A percentile compares a stretch with the other conserved stretches of the same genome.
These are phyloP conservation scores for Pipa parva DNA, from an alignment of 2,113 vertebrate species.

Conservation along the genomic window DNA sequence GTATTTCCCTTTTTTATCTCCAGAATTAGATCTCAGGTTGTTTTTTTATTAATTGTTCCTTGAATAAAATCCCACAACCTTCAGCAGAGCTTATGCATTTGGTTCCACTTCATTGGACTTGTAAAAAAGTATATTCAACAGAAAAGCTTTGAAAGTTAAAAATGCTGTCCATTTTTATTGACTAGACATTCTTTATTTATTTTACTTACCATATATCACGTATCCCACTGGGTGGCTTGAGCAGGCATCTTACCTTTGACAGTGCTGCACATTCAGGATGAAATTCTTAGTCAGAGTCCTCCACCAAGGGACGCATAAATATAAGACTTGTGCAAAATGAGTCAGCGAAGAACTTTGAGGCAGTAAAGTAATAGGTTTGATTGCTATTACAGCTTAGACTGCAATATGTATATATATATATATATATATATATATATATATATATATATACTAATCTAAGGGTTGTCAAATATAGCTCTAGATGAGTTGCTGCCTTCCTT, in stretches of 20 bases:
- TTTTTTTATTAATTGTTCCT: slow-evolving; percentile 33
- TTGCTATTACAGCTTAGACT: no score
- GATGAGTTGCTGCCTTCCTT: no score
- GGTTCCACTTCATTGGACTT: slow-evolving; percentile 23
- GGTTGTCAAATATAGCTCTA: no score
- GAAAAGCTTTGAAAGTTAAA: slow-evolving; percentile 14
- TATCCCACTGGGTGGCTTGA: slow-evolving; percentile 15
- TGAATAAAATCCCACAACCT: slow-evolving; percentile 20
- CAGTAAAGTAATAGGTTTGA: background rate
- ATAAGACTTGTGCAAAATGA: background rate
- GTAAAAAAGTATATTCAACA: slow-evolving; percentile 25
- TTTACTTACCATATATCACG: slow-evolving; percentile 13
- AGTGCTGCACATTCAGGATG: background rate
- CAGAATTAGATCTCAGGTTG: slow-evolving; percentile 44
- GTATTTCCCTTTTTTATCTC: slow-evolving; percentile 51
- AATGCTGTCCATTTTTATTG: slow-evolving; percentile 26
- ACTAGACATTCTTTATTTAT: slow-evolving; percentile 25
- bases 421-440: no score
- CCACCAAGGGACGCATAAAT: background rate
- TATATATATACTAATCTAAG: no score
- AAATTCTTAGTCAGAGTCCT: background rate
- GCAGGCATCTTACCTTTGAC: background rate
- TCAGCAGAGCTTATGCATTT: slow-evolving; percentile 26
- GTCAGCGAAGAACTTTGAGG: background rate
- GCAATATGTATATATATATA: background rate